Percentiles rank a stretch among this genome's conserved stretches.
These are phyloP conservation scores for Anhinga anhinga DNA, from an alignment of 2,113 vertebrate species.

Conservation along the genomic window DNA sequence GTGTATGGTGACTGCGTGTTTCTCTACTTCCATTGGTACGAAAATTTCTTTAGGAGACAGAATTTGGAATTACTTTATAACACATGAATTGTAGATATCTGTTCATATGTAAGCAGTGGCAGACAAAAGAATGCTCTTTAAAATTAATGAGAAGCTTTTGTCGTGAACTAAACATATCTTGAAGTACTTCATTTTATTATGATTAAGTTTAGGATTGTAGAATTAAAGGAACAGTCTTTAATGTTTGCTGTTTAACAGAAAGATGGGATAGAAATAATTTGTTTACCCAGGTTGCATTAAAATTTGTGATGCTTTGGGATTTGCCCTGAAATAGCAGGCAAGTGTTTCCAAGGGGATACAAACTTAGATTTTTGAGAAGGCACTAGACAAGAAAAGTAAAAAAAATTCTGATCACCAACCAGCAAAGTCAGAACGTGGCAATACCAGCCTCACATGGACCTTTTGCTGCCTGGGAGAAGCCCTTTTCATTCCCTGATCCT, in stretches of 20 bases:
- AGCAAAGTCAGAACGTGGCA: accelerated
- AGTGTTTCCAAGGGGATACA: background rate
- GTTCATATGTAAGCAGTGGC: background rate
- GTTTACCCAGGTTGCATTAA: background rate
- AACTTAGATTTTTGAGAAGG: background rate
- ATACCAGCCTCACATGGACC: background rate
- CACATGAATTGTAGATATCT: background rate
- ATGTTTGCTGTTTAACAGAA: background rate
- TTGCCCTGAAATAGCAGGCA: background rate
- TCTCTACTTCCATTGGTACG: background rate
- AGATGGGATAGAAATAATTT: background rate
- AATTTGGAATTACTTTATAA: background rate
- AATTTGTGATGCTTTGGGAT: background rate
- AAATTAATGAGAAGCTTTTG: background rate
- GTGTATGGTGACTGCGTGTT: background rate
- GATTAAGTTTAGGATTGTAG: background rate
- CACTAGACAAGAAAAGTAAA: background rate
- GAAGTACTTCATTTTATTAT: background rate
- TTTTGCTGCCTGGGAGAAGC: background rate
- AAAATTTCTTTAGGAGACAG: background rate
- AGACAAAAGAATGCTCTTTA: background rate
- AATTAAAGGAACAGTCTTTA: background rate
- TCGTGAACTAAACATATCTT: background rate
- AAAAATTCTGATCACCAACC: background rate
- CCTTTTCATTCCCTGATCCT: background rate